Conservation (phyloP, 2,888 invertebrate genomes). For the Nyleta sp. region DNA sequence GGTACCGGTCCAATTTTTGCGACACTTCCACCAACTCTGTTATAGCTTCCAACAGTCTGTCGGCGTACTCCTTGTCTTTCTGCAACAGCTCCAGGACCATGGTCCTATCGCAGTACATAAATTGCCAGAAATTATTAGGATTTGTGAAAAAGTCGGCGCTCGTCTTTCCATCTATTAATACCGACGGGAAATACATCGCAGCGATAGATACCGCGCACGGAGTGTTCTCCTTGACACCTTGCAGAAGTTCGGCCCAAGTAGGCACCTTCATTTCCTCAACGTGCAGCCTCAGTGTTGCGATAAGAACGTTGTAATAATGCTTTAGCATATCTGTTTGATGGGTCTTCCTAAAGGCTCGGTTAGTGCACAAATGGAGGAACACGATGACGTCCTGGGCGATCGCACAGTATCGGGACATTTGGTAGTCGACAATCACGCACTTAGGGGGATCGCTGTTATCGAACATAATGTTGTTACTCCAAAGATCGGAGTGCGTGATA, state of each 20-base stretch:
- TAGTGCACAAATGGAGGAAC: slow-evolving; percentile 60
- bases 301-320: slow-evolving; percentile 58
- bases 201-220: slow-evolving; percentile 74
- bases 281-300: slow-evolving; percentile 38
- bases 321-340: slow-evolving; percentile 47
- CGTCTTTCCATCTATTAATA: slow-evolving; percentile 72
- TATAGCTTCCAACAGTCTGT: slow-evolving; percentile 71
- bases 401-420: slow-evolving; percentile 84
- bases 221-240: slow-evolving; percentile 75
- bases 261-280: slow-evolving; percentile 77
- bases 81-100: slow-evolving; percentile 71
- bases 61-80: slow-evolving; percentile 69
- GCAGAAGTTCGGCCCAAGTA: slow-evolving; percentile 71
- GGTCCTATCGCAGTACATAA: slow-evolving; percentile 69
- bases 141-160: slow-evolving; percentile 69
- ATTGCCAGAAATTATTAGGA: slow-evolving; percentile 65
- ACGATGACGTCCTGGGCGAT: slow-evolving; percentile 61
- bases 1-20: slow-evolving; percentile 54
- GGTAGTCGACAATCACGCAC: slow-evolving; percentile 88
- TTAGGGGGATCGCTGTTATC: slow-evolving; percentile 83
- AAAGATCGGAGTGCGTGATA: slow-evolving; percentile 86
- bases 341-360: slow-evolving; percentile 38
- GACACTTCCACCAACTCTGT: slow-evolving; percentile 67
- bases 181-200: slow-evolving; percentile 73
- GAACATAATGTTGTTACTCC: slow-evolving; percentile 87